phyloP scores from a whole-genome alignment of 2,888 invertebrate species.

The Xestoiulus laeticollis region DNA sequence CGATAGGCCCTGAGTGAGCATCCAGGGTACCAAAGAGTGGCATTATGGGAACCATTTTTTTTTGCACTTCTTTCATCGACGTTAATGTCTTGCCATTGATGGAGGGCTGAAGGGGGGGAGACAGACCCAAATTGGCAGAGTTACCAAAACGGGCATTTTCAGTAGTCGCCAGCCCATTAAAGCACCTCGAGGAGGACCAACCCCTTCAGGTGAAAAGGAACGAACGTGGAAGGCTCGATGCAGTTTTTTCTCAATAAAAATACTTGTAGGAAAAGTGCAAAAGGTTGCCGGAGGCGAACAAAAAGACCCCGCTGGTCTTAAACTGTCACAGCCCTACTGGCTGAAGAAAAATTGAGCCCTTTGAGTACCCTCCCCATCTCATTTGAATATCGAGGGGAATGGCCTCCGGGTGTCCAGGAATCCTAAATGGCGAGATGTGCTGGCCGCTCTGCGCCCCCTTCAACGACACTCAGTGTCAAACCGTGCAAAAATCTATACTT shows the following conservation, averaged over 20 bases:
- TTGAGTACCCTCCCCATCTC: constrained; percentile 38
- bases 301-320: constrained; percentile 40
- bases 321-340: constrained; percentile 44
- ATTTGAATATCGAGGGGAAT: constrained; percentile 44
- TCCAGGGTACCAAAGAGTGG: constrained; percentile 40
- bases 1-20: background rate
- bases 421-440: background rate
- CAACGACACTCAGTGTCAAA: constrained; percentile 15
- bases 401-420: constrained; percentile 15
- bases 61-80: background rate
- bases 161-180: constrained; percentile 31
- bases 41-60: constrained; percentile 39
- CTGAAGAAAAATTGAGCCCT: constrained; percentile 48
- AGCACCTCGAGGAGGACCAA: constrained; percentile 27
- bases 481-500: background rate
- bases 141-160: constrained; percentile 5
- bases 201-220: constrained; percentile 41
- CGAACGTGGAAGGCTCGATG: background rate
- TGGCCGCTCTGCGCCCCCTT: background rate
- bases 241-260: constrained; percentile 46
- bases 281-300: constrained; percentile 36
- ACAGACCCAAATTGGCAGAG: constrained; percentile 35
- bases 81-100: constrained; percentile 18
- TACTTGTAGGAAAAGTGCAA: constrained; percentile 35
- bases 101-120: constrained; percentile 33